Percentiles rank a stretch among this genome's conserved stretches.
Conservation (phyloP, 1,140 invertebrate species). For the Bombus impatiens region DNA sequence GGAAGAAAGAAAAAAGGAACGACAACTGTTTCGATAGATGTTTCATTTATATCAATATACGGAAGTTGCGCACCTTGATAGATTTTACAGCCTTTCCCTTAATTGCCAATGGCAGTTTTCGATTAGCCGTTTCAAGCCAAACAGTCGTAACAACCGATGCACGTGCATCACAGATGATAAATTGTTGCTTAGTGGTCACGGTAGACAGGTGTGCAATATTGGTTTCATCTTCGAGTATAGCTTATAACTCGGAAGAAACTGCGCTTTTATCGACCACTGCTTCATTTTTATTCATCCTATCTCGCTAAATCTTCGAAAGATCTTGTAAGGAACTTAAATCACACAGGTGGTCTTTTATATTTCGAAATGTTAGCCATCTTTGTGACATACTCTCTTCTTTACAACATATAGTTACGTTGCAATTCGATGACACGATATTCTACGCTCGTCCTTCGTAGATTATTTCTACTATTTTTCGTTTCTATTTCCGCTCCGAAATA, state of each 20-base stretch:
- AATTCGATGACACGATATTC: too few species aligned
- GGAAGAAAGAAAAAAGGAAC: not conserved
- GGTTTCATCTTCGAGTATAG: not conserved
- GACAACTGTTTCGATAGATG: constrained; percentile 3
- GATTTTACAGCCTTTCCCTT: not conserved
- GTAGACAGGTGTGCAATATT: constrained; percentile 12
- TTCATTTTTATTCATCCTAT: not conserved
- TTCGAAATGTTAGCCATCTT: too few species aligned
- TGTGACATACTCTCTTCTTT: too few species aligned
- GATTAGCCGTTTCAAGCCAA: constrained; percentile 21
- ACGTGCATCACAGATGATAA: constrained; percentile 16
- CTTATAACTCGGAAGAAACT: not conserved
- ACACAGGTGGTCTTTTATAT: too few species aligned
- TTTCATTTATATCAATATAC: not conserved
- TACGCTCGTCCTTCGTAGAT: too few species aligned
- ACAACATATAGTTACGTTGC: too few species aligned
- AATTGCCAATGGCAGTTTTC: constrained; percentile 19
- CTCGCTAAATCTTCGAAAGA: too few species aligned
- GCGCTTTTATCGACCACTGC: not conserved
- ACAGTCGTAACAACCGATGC: constrained; percentile 9
- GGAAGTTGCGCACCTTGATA: not conserved
- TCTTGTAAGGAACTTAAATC: not conserved
- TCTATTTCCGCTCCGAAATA: too few species aligned
- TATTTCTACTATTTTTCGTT: too few species aligned
- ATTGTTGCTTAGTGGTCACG: constrained; percentile 9